These are phyloP conservation scores for Chouioia cunea DNA, from an alignment of 2,888 invertebrate species.

Conservation along the genomic window DNA sequence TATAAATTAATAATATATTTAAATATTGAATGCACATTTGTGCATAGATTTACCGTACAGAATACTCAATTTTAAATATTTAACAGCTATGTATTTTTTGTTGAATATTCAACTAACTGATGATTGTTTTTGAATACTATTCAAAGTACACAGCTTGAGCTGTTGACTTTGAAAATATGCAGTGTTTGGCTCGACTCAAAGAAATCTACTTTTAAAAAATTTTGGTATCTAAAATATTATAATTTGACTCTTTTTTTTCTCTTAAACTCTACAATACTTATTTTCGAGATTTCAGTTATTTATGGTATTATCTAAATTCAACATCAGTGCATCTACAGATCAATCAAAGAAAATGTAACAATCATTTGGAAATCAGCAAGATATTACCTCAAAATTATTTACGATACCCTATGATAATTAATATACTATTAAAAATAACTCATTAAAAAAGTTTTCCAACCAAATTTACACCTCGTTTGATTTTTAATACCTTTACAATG, in stretches of 20 bases:
- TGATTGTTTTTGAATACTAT: slow-evolving; percentile 23
- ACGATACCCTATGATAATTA: slow-evolving; percentile 32
- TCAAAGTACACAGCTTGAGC: slow-evolving; percentile 26
- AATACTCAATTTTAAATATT: slow-evolving; percentile 22
- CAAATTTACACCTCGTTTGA: slow-evolving; percentile 38
- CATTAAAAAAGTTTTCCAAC: slow-evolving; percentile 28
- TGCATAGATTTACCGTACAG: no score
- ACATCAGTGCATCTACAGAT: no score
- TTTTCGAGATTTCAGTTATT: slow-evolving; percentile 42
- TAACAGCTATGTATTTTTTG: slow-evolving; percentile 28
- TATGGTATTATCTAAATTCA: no score
- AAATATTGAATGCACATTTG: slow-evolving; percentile 7
- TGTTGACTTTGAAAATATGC: slow-evolving; percentile 45
- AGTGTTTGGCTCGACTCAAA: slow-evolving; percentile 32
- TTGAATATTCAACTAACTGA: slow-evolving; percentile 17
- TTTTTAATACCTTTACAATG: slow-evolving; percentile 28
- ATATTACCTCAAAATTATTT: slow-evolving; percentile 25
- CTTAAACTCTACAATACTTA: slow-evolving; percentile 38
- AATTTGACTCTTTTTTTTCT: slow-evolving; percentile 40
- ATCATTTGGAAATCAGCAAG: slow-evolving; percentile 32
- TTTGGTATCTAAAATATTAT: slow-evolving; percentile 47
- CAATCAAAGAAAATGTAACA: slow-evolving; percentile 32
- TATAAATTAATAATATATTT: slow-evolving; percentile 31
- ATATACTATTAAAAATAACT: slow-evolving; percentile 46
- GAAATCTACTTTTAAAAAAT: slow-evolving; percentile 42